Evolutionary conservation across 2,113 vertebrate species (phyloP), one percentile per base, ranked within the genome.

Genomic region (Vidua chalybeata): DNA sequence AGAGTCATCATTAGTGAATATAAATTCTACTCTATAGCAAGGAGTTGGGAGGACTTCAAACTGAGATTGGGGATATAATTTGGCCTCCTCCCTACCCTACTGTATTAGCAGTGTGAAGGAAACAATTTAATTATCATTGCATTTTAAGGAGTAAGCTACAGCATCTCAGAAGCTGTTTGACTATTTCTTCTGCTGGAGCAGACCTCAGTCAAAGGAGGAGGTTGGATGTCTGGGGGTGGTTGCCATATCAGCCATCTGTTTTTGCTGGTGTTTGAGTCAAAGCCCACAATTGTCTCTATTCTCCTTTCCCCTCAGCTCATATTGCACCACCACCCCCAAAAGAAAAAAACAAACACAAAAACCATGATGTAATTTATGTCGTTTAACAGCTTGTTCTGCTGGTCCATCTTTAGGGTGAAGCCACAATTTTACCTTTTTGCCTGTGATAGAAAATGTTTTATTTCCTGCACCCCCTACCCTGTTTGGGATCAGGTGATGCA

Each of bases 201-300:
- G 66, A 51, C 72, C 66, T 93, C 62, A 59, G 54, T 76, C 30
- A 58, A 13, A 88, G 92, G 59, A 91, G 81, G 35, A 76, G 84
- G 62, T 16, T 87, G 67, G 45, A 43, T 93, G 30, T 71, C 45
- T 66, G 87, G 79, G 67, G 67, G 55, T 74, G 75, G 82, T 92
- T 95, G 94, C 82, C 73, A 51, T 85, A 90, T 72, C 58, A 72
- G 2, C 91, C 85, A 66, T 85, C 79, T 93, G 90, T 3, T 86
- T 94, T 77, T 94, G 63, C 72, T 90, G 51, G 35, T 80, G 43
- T 67, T 75, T 82, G 67, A 88, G 31, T 95, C 79, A 88, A 93
- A 96, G 75, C 79, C 74, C 90, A 58, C 92, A 69, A 24, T 62
- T 91, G 92, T 89, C n/a, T 96, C 56, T 81, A 30, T 84, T 87